phyloP scores from a whole-genome alignment of 2,113 vertebrate genomes.

The Bucco capensis region DNA sequence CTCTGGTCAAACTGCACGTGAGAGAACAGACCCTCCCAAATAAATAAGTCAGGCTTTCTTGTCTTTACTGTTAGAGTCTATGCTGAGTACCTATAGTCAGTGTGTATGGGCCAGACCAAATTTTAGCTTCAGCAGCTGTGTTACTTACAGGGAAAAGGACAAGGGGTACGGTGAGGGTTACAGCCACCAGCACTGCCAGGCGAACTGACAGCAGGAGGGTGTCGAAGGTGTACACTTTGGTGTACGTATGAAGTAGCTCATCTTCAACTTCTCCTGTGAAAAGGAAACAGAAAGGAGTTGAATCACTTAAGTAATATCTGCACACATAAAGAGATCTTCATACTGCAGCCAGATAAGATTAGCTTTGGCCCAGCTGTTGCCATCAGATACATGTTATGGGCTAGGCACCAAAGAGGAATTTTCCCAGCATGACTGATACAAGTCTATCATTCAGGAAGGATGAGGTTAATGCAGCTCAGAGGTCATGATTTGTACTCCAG shows the following conservation, averaged over 20 bases:
- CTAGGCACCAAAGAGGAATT: neutral
- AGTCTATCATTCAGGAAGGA: neutral
- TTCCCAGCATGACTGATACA: neutral
- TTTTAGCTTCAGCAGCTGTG: neutral
- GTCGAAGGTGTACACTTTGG: slow-evolving; percentile 90
- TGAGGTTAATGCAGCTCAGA: neutral
- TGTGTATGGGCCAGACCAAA: neutral
- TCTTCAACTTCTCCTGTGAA: slow-evolving; percentile 87
- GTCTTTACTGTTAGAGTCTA: neutral
- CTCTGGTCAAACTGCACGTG: neutral
- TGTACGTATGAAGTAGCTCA: slow-evolving; percentile 94
- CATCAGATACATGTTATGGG: neutral
- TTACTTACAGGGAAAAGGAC: slow-evolving; percentile 96
- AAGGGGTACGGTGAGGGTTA: slow-evolving; percentile 93
- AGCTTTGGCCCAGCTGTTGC: neutral
- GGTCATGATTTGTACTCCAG: neutral
- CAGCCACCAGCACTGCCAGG: slow-evolving; percentile 91
- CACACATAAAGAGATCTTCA: neutral
- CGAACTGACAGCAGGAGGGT: slow-evolving; percentile 87
- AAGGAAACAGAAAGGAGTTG: neutral
- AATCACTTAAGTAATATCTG: neutral
- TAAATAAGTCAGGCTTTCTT: neutral
- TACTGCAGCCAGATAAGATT: neutral
- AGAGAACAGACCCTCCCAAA: neutral
- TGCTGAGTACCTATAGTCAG: neutral